These are phyloP conservation scores for Dryas iulia DNA, from an alignment of 1,140 invertebrate species.

Conservation along the genomic window DNA sequence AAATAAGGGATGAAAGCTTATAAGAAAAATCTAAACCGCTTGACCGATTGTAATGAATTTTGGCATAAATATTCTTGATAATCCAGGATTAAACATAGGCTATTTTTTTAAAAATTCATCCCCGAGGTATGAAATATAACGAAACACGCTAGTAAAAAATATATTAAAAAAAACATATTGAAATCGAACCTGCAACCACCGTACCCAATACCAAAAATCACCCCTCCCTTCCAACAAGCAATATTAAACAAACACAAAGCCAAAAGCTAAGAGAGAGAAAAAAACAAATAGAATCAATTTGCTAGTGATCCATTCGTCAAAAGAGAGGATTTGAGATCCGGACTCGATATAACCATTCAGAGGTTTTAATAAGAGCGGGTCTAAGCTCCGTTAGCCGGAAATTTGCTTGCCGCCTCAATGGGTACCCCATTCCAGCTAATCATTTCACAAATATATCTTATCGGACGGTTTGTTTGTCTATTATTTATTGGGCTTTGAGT, in stretches of 20 bases:
- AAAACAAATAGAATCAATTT: conserved; percentile 2
- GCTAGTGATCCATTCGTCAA: conserved; percentile 35
- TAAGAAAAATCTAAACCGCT: no score
- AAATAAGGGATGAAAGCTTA: no score
- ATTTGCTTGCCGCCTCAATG: conserved; percentile 39
- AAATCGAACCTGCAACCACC: no score
- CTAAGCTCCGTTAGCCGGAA: conserved; percentile 43
- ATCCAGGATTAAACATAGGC: no score
- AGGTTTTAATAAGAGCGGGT: conserved; percentile 47
- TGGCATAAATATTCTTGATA: no score
- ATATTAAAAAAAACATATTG: no score
- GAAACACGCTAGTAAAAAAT: no score
- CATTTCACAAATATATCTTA: background rate
- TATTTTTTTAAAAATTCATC: no score
- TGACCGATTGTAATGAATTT: no score
- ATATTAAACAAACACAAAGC: background rate
- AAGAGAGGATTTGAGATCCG: conserved; percentile 43
- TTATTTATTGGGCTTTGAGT: background rate
- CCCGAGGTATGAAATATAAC: no score
- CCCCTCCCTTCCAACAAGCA: no score
- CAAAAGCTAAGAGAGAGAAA: background rate
- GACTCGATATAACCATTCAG: conserved; percentile 37
- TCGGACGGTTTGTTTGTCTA: background rate
- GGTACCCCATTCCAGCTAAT: background rate
- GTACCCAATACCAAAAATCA: no score